Base-by-base conservation (phyloP, 2,797 vertebrate genomes). In the Acropternis orthonyx region DNA sequence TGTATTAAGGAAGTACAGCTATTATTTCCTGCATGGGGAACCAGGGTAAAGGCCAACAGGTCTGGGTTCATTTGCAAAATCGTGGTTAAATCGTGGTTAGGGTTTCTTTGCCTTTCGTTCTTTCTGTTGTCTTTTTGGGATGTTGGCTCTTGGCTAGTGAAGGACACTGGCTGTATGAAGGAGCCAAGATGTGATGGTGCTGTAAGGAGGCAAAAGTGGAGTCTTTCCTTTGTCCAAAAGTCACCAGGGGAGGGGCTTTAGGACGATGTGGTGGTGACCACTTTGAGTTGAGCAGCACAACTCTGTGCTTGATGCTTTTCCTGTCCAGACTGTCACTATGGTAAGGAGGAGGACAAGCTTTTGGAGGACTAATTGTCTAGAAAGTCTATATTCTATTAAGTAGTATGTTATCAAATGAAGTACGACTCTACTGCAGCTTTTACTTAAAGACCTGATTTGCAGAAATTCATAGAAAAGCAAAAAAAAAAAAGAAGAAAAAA, bases 91-190 rank as follows among this genome's bases (percentile, higher is more conserved):
- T 34, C 23, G 63, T n/a, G n/a, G n/a, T 66, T 10, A 54, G 75
- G 7, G 7, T 77, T 89, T 85, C 32, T 61, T 36, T 89, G 34
- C 9, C 9, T 65, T 74, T 73, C 2, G 0, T 39, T 51, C 20
- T 63, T 30, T 52, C 18, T 49, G 19, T 52, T 37, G 12, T 19
- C 36, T 48, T 81, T 84, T 66, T 5, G 79, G 77, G 74, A 7
- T 43, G 13, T 15, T 84, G 41, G 23, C 10, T 90, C 14, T 52
- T 49, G 52, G 22, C 27, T 66, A 72, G 69, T 0, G 5, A 78
- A 81, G 51, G 26, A 3, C 18, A 19, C 0, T 0, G 0, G 1
- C 27, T 10, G 7, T 56, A 5, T 44, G 43, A 52, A 43, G 48
- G n/a, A 41, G n/a, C 10, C 36, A 1, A 16, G 78, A 58, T 20